Percentiles rank a stretch among this genome's conserved stretches.
These are phyloP conservation scores for Octodon degus DNA, from an alignment of 2,113 vertebrate genomes.

Conservation along the genomic window DNA sequence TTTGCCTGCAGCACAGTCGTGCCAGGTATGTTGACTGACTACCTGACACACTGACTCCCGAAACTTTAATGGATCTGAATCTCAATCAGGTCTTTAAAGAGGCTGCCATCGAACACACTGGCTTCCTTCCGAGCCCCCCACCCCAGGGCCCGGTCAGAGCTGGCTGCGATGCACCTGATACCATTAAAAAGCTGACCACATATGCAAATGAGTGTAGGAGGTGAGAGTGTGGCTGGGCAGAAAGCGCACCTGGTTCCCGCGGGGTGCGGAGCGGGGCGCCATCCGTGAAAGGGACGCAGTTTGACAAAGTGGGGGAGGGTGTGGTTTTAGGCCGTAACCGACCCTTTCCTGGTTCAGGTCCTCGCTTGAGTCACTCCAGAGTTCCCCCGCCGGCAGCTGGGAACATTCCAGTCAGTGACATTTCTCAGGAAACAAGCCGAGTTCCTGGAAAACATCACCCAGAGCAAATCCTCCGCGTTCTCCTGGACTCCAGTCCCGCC, in stretches of 20 bases:
- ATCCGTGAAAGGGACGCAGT: background rate
- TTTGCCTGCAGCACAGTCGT: too few relatives aligned
- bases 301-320: background rate
- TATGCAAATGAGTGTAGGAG: constrained; percentile 37
- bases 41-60: background rate
- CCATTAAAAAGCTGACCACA: constrained; percentile 36
- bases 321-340: constrained; percentile 41
- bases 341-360: constrained; percentile 50
- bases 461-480: background rate
- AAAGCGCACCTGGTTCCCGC: background rate
- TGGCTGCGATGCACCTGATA: background rate
- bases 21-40: background rate
- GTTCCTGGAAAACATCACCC: constrained; percentile 69
- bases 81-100: background rate
- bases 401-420: constrained; percentile 31
- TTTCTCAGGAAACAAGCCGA: constrained; percentile 52
- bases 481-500: background rate
- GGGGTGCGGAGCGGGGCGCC: background rate
- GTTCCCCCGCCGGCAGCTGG: constrained; percentile 52
- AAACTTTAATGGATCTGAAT: background rate
- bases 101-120: background rate
- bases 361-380: constrained; percentile 72
- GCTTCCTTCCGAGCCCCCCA: background rate
- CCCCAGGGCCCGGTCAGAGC: background rate
- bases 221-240: background rate